phyloP scores from a whole-genome alignment of 2,797 vertebrate species.

The Erpetoichthys calabaricus region DNA sequence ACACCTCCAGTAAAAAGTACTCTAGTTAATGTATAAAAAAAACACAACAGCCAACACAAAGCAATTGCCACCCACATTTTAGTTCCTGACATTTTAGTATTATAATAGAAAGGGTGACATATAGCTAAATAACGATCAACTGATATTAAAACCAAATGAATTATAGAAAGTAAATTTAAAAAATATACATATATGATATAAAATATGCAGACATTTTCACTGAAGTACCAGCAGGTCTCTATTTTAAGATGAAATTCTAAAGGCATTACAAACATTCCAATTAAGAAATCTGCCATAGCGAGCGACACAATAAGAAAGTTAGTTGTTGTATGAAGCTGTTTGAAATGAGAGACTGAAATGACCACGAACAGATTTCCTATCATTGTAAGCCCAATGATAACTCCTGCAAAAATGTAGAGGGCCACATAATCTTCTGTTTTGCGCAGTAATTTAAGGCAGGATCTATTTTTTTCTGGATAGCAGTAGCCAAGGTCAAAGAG shows the following conservation, averaged over 20 bases:
- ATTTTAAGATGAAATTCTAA: conserved; percentile 28
- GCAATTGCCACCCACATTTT: too few species aligned
- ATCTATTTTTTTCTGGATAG: conserved; percentile 9
- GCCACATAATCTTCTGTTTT: conserved; percentile 5
- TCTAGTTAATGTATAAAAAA: too few species aligned
- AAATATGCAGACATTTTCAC: conserved; percentile 32
- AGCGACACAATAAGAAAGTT: conserved; percentile 29
- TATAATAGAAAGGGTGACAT: conserved; percentile 19
- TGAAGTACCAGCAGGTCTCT: conserved; percentile 43
- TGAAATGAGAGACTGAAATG: background rate
- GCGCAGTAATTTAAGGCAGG: conserved; percentile 13
- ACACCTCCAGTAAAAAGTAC: too few species aligned
- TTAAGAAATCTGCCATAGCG: conserved; percentile 33
- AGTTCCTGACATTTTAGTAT: conserved; percentile 1
- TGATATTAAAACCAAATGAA: conserved; percentile 47
- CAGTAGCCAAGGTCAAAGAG: too few species aligned
- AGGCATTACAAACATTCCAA: conserved; percentile 36
- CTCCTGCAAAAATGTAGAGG: conserved; percentile 12
- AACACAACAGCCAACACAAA: too few species aligned
- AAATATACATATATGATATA: conserved; percentile 21
- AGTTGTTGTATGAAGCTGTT: too few species aligned
- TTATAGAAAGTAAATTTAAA: conserved; percentile 38
- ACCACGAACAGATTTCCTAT: conserved; percentile 39
- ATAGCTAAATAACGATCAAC: conserved; percentile 34
- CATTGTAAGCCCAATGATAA: conserved; percentile 16